Evolutionary conservation across 2,888 invertebrate genomes (phyloP).

Genomic region (Lumbricus terrestris): DNA sequence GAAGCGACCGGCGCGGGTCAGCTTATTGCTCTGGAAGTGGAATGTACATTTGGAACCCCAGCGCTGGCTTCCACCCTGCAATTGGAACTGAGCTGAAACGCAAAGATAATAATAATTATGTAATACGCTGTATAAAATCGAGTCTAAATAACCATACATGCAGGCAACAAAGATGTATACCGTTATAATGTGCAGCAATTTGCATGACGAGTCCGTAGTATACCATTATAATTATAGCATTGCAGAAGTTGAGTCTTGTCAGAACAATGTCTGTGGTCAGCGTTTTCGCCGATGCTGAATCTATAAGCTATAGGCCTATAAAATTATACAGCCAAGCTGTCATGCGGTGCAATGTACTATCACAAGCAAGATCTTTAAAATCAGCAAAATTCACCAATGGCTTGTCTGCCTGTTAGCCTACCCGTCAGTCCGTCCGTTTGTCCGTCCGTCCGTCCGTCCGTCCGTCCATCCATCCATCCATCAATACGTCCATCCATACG

Average conservation of each 20-base stretch:
- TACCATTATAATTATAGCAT: too few relatives aligned
- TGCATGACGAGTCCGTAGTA: neutral
- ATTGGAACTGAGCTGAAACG: constrained; percentile 48
- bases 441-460: neutral
- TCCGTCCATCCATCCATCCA: neutral
- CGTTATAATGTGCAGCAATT: neutral
- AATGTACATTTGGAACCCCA: constrained; percentile 50
- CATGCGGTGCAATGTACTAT: too few relatives aligned
- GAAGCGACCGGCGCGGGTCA: constrained; percentile 47
- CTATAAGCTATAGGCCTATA: too few relatives aligned
- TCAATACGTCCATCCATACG: neutral
- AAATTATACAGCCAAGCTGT: too few relatives aligned
- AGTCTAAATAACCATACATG: neutral
- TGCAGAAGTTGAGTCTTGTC: too few relatives aligned
- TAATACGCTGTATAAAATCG: neutral
- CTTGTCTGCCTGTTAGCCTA: neutral
- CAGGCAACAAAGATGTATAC: too few relatives aligned
- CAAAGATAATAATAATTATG: too few relatives aligned
- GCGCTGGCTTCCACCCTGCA: constrained; percentile 43
- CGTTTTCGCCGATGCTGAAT: too few relatives aligned
- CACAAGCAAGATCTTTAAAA: too few relatives aligned
- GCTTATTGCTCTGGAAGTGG: constrained; percentile 45
- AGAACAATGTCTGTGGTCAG: too few relatives aligned
- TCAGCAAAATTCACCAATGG: too few relatives aligned
- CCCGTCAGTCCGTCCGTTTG: too few relatives aligned